These are phyloP conservation scores for Stenodema calcarata DNA, from an alignment of 2,888 invertebrate species.

Conservation along the genomic window DNA sequence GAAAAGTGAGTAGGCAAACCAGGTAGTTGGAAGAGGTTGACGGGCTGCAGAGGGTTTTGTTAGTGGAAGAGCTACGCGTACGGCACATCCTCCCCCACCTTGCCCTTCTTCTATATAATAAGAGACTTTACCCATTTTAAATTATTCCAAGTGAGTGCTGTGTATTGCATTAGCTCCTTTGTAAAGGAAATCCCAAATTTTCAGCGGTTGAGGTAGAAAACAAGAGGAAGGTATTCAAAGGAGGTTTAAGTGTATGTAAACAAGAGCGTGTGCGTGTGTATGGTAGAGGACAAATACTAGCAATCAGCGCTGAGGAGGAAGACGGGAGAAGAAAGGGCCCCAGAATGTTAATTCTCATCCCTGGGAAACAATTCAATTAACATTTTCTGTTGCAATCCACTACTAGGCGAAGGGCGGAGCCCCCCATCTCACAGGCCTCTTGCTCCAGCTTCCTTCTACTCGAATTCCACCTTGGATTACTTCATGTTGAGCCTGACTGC, in stretches of 20 bases:
- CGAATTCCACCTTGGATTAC: conserved; percentile 56
- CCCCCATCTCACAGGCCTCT: background rate
- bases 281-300: conserved; percentile 52
- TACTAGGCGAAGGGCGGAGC: conserved; percentile 41
- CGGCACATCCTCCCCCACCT: background rate
- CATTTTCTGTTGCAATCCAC: conserved; percentile 56
- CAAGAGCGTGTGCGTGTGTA: conserved; percentile 46
- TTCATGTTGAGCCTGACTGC: conserved; percentile 54
- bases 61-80: conserved; percentile 24
- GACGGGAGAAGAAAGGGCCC: conserved; percentile 51
- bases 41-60: conserved; percentile 2
- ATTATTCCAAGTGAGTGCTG: conserved; percentile 50
- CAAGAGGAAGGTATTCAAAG: conserved; percentile 48
- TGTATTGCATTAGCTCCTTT: conserved; percentile 45
- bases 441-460: conserved; percentile 1
- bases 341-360: conserved; percentile 55
- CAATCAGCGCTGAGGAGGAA: conserved; percentile 52
- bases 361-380: conserved; percentile 56
- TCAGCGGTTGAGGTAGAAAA: conserved; percentile 47
- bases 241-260: conserved; percentile 51
- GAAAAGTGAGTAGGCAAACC: conserved; percentile 6
- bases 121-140: conserved; percentile 46
- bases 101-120: conserved; percentile 24
- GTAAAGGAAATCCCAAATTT: conserved; percentile 50
- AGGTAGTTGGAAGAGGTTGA: background rate